A percentile compares a stretch with the other conserved stretches of the same genome.
Evolutionary conservation across 2,113 vertebrate species (phyloP).

Genomic region (Poeciliopsis occidentalis): DNA sequence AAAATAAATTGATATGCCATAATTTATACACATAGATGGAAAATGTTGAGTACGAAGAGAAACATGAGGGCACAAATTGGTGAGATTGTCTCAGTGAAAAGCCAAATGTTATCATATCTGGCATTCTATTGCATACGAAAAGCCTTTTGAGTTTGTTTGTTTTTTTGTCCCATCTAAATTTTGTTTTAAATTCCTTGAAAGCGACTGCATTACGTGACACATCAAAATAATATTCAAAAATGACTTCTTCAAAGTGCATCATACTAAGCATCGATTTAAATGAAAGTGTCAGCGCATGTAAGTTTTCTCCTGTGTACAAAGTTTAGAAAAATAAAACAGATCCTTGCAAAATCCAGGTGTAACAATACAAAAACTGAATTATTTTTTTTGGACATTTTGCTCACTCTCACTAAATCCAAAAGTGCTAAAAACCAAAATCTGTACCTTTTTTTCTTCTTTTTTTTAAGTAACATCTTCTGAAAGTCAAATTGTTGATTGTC

Average conservation of each 20-base stretch:
- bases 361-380: constrained; percentile 46
- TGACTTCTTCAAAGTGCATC: constrained; percentile 2
- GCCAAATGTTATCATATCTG: too few relatives aligned
- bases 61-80: too few relatives aligned
- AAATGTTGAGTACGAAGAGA: too few relatives aligned
- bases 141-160: not conserved
- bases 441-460: constrained; percentile 19
- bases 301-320: constrained; percentile 32
- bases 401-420: constrained; percentile 68
- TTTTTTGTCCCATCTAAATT: too few relatives aligned
- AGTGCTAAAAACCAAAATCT: constrained; percentile 70
- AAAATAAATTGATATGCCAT: too few relatives aligned
- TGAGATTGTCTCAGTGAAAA: too few relatives aligned
- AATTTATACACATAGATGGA: too few relatives aligned
- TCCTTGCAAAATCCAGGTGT: constrained; percentile 38
- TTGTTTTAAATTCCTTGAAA: not conserved
- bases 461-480: constrained; percentile 36
- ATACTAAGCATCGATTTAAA: constrained; percentile 6
- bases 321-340: constrained; percentile 45
- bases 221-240: constrained; percentile 17
- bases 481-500: constrained; percentile 61
- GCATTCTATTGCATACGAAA: not conserved
- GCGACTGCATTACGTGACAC: constrained; percentile 2
- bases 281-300: constrained; percentile 15
- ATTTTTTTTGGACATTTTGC: constrained; percentile 44